Base-by-base conservation (phyloP, 1,140 invertebrate species). In the Heliconius himera region DNA sequence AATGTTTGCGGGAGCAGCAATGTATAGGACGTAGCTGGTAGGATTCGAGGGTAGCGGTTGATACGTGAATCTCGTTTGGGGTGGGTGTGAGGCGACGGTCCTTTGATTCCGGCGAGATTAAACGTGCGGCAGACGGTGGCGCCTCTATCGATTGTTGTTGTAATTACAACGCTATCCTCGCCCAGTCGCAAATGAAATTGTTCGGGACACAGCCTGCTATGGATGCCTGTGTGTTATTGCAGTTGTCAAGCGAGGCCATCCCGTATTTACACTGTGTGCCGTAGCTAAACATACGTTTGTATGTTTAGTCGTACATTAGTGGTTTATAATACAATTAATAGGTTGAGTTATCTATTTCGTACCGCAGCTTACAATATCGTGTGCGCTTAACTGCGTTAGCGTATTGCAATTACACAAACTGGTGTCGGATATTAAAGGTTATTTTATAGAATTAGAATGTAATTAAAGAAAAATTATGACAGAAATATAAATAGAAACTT, bases 131-230 rank as follows among this genome's bases (percentile, higher is more conserved):
- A 94, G 91, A 94, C 93, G 93, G 93, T 93, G 92, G 93, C 93
- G 91, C 92, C 90, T 92, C 91, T 92, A 94, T 94, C 93, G 91
- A 94, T 94, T 94, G 93, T 94, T 94, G 93, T 93, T 92, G 90
- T 94, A 94, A 94, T 94, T 94, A 94, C 92, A 92, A 90, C 89
- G 92, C 92, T 93, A 93, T 94, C 93, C 91, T 93, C 91, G 90
- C 91, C 88, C 91, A 93, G 90, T 94, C 91, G 91, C 93, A 94
- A 94, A 94, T 94, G 93, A 94, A 94, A 94, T 94, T 94, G 93
- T 94, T 94, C 93, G 90, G 91, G 90, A 91, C 86, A 90, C 88
- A 92, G 89, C 90, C 88, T 89, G 90, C 89, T 91, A 90, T 90
- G 89, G 88, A 92, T 90, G 88, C 90, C 91, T 87, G 86, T 90